Base-by-base conservation (phyloP, 2,797 vertebrate genomes). In the Synaphobranchus kaupii region DNA sequence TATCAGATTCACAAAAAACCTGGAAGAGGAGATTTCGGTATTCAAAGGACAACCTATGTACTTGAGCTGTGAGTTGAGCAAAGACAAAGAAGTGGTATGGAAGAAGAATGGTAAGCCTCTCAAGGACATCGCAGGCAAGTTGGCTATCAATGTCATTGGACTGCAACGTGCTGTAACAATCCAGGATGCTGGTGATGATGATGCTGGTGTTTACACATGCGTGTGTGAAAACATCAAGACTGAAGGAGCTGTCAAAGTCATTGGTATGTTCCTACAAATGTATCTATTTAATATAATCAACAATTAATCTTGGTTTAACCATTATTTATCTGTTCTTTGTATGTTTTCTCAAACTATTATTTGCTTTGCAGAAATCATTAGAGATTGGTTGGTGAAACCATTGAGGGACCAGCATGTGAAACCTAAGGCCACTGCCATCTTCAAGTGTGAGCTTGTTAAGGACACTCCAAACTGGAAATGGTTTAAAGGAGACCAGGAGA, bases 361-460 rank as follows among this genome's bases (percentile, higher is more conserved):
- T 76, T 86, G 78, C 15, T 13, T 91, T 84, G 56, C 94, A 99
- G 99, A 99, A 94, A 90, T 99, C 54, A 96, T 99, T 90, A 97
- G 97, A 93, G 98, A 99, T 50, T 99, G 99, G 99, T 94, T 99
- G 80, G 97, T 98, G 89, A 99, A 95, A 90, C 98, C 98, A 22
- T 95, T 99, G 90, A 97, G 97, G 91, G 97, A 99, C 90, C 98
- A 99, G 91, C 98, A 99, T 52, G 98, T 99, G 83, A 99, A 99
- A 93, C 98, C 98, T 10, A 99, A 99, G 91, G 95, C 96, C 60
- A 92, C 94, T 0, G 99, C 98, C 84, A 95, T 94, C 0, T 99
- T 99, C 89, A 94, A 95, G 85, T 97, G 98, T 78, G 96, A 97
- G 84, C 95, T 99, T 66, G 97, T 95, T 90, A 99, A 97, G 92